Evolutionary conservation across 2,113 vertebrate genomes (phyloP), one percentile per base, ranked within the genome.

Genomic region (Pycnonotus jocosus): DNA sequence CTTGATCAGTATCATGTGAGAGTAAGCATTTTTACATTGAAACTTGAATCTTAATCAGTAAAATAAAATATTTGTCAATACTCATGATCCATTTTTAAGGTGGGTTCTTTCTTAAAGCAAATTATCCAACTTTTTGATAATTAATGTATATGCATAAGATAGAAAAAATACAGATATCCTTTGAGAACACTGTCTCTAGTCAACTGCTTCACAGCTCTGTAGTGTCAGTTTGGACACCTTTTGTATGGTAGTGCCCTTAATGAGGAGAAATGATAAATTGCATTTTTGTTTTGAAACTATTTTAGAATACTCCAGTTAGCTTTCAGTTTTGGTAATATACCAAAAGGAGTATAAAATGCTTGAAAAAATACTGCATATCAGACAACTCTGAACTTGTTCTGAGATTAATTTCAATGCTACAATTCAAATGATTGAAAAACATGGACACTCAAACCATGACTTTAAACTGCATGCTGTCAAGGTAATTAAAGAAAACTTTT

Each of bases 1-100:
- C 96, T 96, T 97, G 87, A 93, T 96, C 73, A 64, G 28, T 81
- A 79, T 57, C 51, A n/a, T 97, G 86, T 96, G 76, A 93, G 73
- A 96, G 64, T 94, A 94, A 96, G 90, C 94, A 97, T 97, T 98
- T 98, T 97, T 98, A 97, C 97, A 97, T 97, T 95, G 66, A 95
- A 96, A 97, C 86, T 96, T 97, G 90, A 91, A 88, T 93, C 84
- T 94, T 97, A 93, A 93, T 80, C 84, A 93, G 71, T 93, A 86
- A 97, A 97, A 96, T 56, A 95, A 98, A 96, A 64, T 95, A 88
- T 94, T 97, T 93, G 76, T 97, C 84, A 95, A 81, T 95, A 95
- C 76, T 97, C 96, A 97, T 96, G 94, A 96, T 96, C 96, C 97
- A 97, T 93, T 93, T 97, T 97, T 97, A 96, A 93, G 76, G 94